Percentiles rank a stretch among this genome's conserved stretches.
Evolutionary conservation across 2,797 vertebrate species (phyloP).

Genomic region (Anolis apletophallus): DNA sequence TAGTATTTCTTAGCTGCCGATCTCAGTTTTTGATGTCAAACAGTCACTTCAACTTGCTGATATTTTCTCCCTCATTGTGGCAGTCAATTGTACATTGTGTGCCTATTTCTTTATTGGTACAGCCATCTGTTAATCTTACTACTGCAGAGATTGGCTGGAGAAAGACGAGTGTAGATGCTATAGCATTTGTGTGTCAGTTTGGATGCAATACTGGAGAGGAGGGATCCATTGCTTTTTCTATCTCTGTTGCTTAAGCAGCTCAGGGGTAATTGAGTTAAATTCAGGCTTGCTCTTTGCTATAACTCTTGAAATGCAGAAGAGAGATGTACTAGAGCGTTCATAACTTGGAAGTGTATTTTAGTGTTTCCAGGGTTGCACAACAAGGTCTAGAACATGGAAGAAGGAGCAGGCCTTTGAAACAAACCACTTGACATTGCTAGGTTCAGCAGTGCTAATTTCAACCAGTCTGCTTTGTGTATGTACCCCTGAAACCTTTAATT

Average conservation of each 20-base stretch:
- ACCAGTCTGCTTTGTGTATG: neutral
- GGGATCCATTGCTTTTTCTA: neutral
- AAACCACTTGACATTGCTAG: neutral
- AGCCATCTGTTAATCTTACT: neutral
- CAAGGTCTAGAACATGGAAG: neutral
- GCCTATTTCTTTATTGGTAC: neutral
- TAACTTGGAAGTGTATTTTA: neutral
- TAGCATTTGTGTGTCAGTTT: neutral
- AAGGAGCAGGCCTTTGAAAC: neutral
- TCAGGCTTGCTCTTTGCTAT: neutral
- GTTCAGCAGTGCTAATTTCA: neutral
- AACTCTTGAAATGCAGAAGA: neutral
- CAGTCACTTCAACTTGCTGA: neutral
- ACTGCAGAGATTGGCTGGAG: neutral
- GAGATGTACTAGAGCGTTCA: neutral
- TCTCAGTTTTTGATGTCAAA: neutral
- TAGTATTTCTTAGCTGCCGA: neutral
- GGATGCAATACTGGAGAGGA: neutral
- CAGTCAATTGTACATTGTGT: neutral
- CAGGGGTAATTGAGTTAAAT: neutral
- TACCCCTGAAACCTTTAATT: neutral
- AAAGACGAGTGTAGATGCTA: neutral
- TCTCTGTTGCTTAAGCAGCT: neutral
- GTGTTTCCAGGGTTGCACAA: neutral
- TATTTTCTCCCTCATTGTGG: neutral